phyloP scores from a whole-genome alignment of 2,113 vertebrate species.

The Bubo blakistoni region DNA sequence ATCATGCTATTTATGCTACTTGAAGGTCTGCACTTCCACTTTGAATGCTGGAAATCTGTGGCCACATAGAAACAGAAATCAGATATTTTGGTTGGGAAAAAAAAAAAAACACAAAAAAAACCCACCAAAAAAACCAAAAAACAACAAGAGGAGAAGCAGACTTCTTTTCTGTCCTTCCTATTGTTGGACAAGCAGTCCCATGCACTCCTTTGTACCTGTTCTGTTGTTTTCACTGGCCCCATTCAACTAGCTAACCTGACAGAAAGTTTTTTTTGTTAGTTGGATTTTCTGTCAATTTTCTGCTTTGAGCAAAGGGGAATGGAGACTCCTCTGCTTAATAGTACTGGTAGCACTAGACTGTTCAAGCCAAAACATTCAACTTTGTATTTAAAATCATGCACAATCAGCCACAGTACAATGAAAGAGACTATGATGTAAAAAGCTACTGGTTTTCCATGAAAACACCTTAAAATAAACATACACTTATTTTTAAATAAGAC shows the following conservation, averaged over 20 bases:
- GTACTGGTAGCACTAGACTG: too few relatives aligned
- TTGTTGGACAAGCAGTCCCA: background rate
- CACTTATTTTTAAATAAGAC: background rate
- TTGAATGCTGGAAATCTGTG: background rate
- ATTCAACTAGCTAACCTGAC: background rate
- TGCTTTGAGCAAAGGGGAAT: background rate
- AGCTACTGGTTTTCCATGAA: background rate
- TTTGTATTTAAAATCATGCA: background rate
- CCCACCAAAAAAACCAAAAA: too few relatives aligned
- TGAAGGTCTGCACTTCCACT: background rate
- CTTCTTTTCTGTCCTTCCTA: background rate
- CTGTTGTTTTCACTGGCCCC: background rate
- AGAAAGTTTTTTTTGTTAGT: background rate
- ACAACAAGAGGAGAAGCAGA: background rate
- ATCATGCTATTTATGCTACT: background rate
- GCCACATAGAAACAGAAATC: background rate
- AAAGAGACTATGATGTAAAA: background rate
- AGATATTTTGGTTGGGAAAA: background rate
- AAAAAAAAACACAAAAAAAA: too few relatives aligned
- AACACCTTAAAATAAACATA: background rate
- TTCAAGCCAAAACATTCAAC: background rate
- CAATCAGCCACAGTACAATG: background rate
- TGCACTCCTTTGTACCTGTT: background rate
- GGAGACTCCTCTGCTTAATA: background rate
- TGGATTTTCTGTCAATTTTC: background rate